phyloP scores from a whole-genome alignment of 92 coral and sea anemone genomes.

The Isaurus tuberculatus region DNA sequence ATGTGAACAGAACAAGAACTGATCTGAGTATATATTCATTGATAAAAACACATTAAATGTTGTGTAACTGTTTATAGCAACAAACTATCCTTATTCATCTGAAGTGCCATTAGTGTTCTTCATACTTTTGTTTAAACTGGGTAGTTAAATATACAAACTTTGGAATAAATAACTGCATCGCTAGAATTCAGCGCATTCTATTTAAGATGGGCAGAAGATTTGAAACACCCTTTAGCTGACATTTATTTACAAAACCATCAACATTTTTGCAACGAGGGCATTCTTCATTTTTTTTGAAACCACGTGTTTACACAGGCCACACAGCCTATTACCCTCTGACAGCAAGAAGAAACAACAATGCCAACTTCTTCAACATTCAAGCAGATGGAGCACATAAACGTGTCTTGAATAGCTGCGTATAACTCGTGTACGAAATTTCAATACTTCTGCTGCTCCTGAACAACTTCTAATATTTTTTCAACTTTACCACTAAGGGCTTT shows the following conservation, averaged over 20 bases:
- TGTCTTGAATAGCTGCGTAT: neutral
- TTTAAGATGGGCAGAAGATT: neutral
- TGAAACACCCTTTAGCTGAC: neutral
- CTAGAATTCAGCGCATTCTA: neutral
- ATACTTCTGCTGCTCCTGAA: slow-evolving; percentile 20
- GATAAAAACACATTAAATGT: neutral
- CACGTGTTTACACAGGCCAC: neutral
- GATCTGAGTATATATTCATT: neutral
- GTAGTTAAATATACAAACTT: neutral
- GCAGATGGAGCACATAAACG: neutral
- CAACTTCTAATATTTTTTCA: neutral
- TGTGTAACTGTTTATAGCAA: neutral
- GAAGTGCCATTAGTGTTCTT: neutral
- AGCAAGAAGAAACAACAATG: slow-evolving; percentile 30
- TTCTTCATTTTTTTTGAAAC: slow-evolving; percentile 5
- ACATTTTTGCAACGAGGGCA: slow-evolving; percentile 28
- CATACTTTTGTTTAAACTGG: neutral
- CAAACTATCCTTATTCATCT: neutral
- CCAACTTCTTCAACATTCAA: neutral
- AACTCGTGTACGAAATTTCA: neutral
- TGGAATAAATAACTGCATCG: neutral
- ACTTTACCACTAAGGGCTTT: neutral
- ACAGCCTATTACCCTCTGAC: slow-evolving; percentile 42
- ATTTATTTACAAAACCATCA: slow-evolving; percentile 15
- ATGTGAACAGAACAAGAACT: neutral